Base-by-base conservation (phyloP, 2,888 invertebrate genomes). In the Volucella bombylans region DNA sequence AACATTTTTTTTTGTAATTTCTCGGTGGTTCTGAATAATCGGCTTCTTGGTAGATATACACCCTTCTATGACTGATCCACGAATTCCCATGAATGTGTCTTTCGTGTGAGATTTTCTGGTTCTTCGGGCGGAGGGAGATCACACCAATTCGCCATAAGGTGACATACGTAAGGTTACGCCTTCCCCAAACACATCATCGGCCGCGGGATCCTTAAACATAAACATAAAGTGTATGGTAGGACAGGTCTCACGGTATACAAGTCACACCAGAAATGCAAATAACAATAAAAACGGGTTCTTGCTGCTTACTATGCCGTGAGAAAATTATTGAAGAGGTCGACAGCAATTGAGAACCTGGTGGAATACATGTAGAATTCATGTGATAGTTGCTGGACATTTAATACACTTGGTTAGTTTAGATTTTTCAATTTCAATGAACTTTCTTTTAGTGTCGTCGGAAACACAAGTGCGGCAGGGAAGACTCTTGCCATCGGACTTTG, bases 361-460 rank as follows among this genome's bases (percentile, higher is more conserved):
- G 96, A 74, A 97, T 92, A 89, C 98, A 99, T 85, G 95, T 94
- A 12, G 96, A 96, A 50, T 96, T 96, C 54, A 94, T 93, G 90
- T 99, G 98, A 91, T 97, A 99, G 97, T 95, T 0, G 97, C 96
- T 0, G 98, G 98, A 89, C 99, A 99, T 18, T 95, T 92, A 0
- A 98, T 93, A 90, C 98, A 98, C 68, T 95, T 93, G 0, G 95
- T 94, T 47, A 96, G 89, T 87, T 94, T 95, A 50, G 95, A 94
- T 6, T 93, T 94, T 47, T 93, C 92, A 57, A 94, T 93, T 83
- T 94, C 93, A 0, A 94, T 93, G 88, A 94, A 94, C 87, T 94
- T 94, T 0, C 94, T 94, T 64, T 94, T 93, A 0, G 95, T 95
- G 89, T 96, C 95, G 87, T 96, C 96, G 0, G 96, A 96, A 14